phyloP scores from a whole-genome alignment of 2,888 invertebrate genomes.

The Hecatera dysodea region DNA sequence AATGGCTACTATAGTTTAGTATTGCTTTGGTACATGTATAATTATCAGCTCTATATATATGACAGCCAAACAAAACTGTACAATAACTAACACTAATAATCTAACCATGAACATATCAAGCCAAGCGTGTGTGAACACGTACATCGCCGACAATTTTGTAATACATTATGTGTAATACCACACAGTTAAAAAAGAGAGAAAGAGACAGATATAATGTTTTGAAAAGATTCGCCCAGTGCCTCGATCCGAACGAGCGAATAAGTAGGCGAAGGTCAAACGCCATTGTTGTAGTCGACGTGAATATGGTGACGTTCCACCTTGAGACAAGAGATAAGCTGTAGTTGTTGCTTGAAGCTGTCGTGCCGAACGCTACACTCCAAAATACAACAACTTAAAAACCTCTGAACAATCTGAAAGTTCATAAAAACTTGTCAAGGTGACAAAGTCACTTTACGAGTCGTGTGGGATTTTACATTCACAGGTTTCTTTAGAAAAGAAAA shows the following conservation, averaged over 20 bases:
- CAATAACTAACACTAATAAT: slow-evolving; percentile 20
- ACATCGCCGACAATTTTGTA: slow-evolving; percentile 54
- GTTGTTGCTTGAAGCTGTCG: slow-evolving; percentile 67
- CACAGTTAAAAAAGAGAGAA: slow-evolving; percentile 62
- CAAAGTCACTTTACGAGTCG: slow-evolving; percentile 6
- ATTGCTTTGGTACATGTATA: background rate
- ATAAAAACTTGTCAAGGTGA: slow-evolving; percentile 10
- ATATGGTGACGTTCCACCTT: slow-evolving; percentile 81
- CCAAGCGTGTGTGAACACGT: slow-evolving; percentile 42
- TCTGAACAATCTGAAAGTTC: slow-evolving; percentile 7
- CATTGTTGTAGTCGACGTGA: slow-evolving; percentile 87
- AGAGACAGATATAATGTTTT: slow-evolving; percentile 78
- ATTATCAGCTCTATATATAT: background rate
- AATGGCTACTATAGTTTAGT: background rate
- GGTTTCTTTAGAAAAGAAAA: background rate
- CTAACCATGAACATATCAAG: slow-evolving; percentile 52
- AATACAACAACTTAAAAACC: slow-evolving; percentile 1
- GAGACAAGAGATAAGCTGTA: slow-evolving; percentile 74
- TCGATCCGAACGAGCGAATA: slow-evolving; percentile 86
- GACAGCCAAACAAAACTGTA: slow-evolving; percentile 17
- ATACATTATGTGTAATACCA: slow-evolving; percentile 52
- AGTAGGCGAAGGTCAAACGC: slow-evolving; percentile 89
- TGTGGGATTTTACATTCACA: slow-evolving; percentile 2
- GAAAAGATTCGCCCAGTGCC: slow-evolving; percentile 85
- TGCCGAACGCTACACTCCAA: slow-evolving; percentile 22